phyloP scores from a whole-genome alignment of 2,888 invertebrate genomes.

The Drosophila multiciliata region DNA sequence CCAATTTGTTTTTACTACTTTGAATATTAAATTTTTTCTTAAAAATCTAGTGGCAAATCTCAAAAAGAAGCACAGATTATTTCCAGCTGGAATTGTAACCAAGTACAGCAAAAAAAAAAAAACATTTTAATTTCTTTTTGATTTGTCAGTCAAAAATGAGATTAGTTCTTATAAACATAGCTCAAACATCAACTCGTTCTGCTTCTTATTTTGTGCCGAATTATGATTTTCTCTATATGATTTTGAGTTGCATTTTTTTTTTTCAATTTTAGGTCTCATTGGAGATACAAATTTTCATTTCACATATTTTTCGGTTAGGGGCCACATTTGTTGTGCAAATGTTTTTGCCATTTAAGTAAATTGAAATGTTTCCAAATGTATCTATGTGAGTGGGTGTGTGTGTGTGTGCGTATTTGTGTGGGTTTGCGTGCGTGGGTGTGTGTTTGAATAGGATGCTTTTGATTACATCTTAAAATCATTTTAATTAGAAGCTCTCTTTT shows the following conservation, averaged over 20 bases:
- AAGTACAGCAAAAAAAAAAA: not conserved
- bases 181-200: conserved; percentile 6
- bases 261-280: conserved; percentile 28
- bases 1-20: not conserved
- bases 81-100: not conserved
- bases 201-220: conserved; percentile 32
- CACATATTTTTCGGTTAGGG: conserved; percentile 12
- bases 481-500: conserved; percentile 60
- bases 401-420: conserved; percentile 12
- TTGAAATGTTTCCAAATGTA: conserved; percentile 46
- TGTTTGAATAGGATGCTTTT: conserved; percentile 25
- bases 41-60: not conserved
- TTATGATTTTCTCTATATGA: conserved; percentile 51
- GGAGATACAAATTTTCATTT: conserved; percentile 40
- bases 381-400: conserved; percentile 15
- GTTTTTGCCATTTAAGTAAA: conserved; percentile 59
- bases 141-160: conserved; percentile 53
- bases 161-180: conserved; percentile 45
- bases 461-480: conserved; percentile 62
- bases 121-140: conserved; percentile 33
- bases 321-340: conserved; percentile 47
- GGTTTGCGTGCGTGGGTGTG: too few species aligned
- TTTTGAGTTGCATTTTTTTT: conserved; percentile 27
- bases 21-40: not conserved
- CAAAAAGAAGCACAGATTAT: not conserved